Base-by-base conservation (phyloP, 2,113 vertebrate genomes). In the Passer domesticus region DNA sequence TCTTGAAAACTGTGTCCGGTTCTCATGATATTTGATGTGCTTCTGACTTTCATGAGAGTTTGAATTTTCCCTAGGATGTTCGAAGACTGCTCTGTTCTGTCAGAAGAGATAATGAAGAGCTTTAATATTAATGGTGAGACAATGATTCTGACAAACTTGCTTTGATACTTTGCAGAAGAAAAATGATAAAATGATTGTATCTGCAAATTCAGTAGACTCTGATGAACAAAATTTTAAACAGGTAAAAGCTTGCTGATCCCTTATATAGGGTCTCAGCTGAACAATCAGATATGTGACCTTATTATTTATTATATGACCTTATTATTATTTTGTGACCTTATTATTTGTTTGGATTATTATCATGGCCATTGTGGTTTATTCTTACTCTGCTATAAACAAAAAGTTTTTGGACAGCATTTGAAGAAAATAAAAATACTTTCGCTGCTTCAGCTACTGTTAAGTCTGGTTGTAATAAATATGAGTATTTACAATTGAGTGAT, bases 71-170 rank as follows among this genome's bases (percentile, higher is more conserved):
- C 60, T 73, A 23, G 46, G 46, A 82, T 59, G 27, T 69, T 92
- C 0, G 1, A 86, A 88, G 39, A 24, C 43, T 75, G 17, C 27
- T 87, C 39, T 86, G 18, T 73, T 87, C 67, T 91, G 82, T 91
- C 75, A 85, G 83, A 84, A 83, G 77, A 72, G 66, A 79, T 85
- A 89, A 95, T 94, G 81, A 87, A 82, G 62, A 92, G 28, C 62
- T 92, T 89, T 92, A 94, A 72, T 94, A 89, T 82, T 94, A 92
- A 83, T 89, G 63, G 59, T 88, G 63, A 80, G 79, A 93, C 79
- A 92, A 21, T 80, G 72, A 73, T 90, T 94, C 52, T 90, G 78
- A 88, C 79, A 92, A 92, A 93, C 82, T 83, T 90, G 56, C 44
- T 90, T 95, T 93, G 91, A 91, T 85, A 58, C 56, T 88, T 93